Evolutionary conservation across 2,113 vertebrate species (phyloP).

Genomic region (Stigmatopora nigra): DNA sequence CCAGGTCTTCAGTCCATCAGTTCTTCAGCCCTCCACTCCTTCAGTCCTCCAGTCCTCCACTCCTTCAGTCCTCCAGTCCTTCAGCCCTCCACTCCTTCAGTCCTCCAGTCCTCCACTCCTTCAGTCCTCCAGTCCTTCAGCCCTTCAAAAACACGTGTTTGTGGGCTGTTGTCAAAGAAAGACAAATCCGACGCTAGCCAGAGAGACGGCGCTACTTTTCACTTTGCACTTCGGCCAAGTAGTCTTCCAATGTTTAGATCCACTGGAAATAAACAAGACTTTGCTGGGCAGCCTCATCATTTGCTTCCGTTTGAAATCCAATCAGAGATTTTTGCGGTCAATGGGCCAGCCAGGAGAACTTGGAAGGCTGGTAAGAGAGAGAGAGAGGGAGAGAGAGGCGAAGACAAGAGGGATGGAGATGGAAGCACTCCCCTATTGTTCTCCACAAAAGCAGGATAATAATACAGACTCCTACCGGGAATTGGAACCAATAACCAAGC

Average conservation of each 20-base stretch:
- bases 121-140: too few relatives aligned
- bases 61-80: too few relatives aligned
- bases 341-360: slow-evolving; percentile 40
- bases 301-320: slow-evolving; percentile 52
- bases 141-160: neutral
- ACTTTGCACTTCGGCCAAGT: slow-evolving; percentile 35
- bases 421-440: slow-evolving; percentile 47
- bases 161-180: slow-evolving; percentile 32
- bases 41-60: too few relatives aligned
- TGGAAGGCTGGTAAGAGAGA: slow-evolving; percentile 13
- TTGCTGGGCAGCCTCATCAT: slow-evolving; percentile 36
- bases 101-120: too few relatives aligned
- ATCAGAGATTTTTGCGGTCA: slow-evolving; percentile 55
- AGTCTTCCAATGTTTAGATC: slow-evolving; percentile 54
- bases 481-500: slow-evolving; percentile 44
- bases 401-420: slow-evolving; percentile 41
- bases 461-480: slow-evolving; percentile 41
- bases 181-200: slow-evolving; percentile 28
- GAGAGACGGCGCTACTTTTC: slow-evolving; percentile 40
- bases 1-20: too few relatives aligned
- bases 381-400: slow-evolving; percentile 26
- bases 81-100: too few relatives aligned
- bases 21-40: too few relatives aligned
- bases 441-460: slow-evolving; percentile 29
- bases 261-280: slow-evolving; percentile 56